Evolutionary conservation across 2,888 invertebrate species (phyloP), one percentile per base, ranked within the genome.

Genomic region (Melinopterus prodromus): DNA sequence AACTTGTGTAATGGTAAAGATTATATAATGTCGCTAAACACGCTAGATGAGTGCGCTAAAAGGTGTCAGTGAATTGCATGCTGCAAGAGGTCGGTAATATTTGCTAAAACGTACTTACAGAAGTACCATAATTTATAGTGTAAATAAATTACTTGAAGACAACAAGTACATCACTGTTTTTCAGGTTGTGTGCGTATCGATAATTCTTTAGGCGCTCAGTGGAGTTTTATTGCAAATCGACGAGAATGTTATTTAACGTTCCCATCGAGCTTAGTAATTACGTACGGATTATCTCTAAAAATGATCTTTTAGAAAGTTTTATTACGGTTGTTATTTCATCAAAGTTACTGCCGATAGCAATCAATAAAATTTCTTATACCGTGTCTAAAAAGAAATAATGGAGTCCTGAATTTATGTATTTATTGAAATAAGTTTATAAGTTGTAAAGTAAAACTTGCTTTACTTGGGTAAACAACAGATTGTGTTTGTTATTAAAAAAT

Each of bases 221-320:
- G 53, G 12, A 9, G 53, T 53, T 53, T 53, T 53, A 53, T 53
- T 53, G 53, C 53, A 53, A 53, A 53, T 53, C 12, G 9, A 1
- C 53, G 12, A 53, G 53, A 53, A 53, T 53, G 53, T 53, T 53
- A 53, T 53, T 53, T 53, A 53, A 53, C 53, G 53, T 53, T 12
- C 53, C 53, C 9, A 12, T 53, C 12, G 53, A 53, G 53, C 12
- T 53, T 53, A 53, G 53, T 53, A 53, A 53, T 53, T 53, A 53
- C 53, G 53, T 53, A 12, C 53, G 53, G 53, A 1, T 53, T 53
- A 53, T 53, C 53, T 53, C 3, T 53, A 53, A 53, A 53, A 53
- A 53, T 53, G 53, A 53, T 53, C 53, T 53, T 53, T 53, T 53
- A 53, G 53, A 53, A 53, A 53, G 53, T 53, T 53, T 53, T 53